A percentile compares a stretch with the other conserved stretches of the same genome.
Evolutionary conservation across 2,888 invertebrate species (phyloP).

Genomic region (Apamea crenata): DNA sequence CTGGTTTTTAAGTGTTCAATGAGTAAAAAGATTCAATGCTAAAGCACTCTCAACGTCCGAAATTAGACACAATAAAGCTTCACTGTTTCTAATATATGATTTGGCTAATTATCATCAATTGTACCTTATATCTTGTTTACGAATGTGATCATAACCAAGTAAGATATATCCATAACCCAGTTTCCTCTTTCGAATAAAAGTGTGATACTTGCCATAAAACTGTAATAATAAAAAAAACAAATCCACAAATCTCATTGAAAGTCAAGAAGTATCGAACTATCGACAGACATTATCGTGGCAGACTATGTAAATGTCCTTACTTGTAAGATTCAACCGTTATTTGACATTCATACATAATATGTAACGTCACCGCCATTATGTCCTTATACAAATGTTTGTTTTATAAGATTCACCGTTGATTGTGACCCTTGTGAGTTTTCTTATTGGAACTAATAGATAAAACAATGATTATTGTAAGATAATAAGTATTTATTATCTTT

Average conservation of each 20-base stretch:
- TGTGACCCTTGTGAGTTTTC: neutral
- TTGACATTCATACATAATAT: slow-evolving; percentile 48
- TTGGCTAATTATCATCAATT: neutral
- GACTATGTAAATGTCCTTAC: slow-evolving; percentile 41
- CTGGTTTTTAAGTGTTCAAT: neutral
- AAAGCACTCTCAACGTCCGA: neutral
- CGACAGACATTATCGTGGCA: slow-evolving; percentile 1
- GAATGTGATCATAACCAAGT: neutral
- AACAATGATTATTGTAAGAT: neutral
- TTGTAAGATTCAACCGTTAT: slow-evolving; percentile 56
- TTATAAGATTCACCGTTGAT: slow-evolving; percentile 30
- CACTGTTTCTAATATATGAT: neutral
- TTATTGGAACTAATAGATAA: slow-evolving; percentile 1
- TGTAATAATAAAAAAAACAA: slow-evolving; percentile 19
- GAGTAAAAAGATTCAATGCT: neutral
- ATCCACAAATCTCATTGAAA: slow-evolving; percentile 11
- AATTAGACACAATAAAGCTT: neutral
- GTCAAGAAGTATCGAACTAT: slow-evolving; percentile 18
- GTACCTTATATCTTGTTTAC: neutral
- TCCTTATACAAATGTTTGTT: slow-evolving; percentile 41
- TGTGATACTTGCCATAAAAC: slow-evolving; percentile 8
- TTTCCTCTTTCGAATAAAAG: neutral
- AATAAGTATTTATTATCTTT: neutral
- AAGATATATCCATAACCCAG: neutral
- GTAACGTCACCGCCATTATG: slow-evolving; percentile 39